These are phyloP conservation scores for Neosilurus mollespiculum DNA, from an alignment of 2,797 vertebrate species.

Conservation along the genomic window DNA sequence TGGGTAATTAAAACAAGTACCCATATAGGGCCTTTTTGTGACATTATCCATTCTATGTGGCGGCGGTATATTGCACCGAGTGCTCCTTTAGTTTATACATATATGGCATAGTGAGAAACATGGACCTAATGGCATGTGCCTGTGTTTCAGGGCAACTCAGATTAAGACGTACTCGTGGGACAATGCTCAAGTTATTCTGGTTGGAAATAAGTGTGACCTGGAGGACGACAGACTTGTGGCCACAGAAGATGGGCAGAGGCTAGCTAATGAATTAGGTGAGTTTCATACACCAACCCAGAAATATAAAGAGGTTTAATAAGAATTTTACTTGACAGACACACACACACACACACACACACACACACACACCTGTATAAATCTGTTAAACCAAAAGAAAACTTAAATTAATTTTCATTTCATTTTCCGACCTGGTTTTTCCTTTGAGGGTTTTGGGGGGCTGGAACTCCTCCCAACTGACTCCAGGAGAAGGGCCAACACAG, in stretches of 20 bases:
- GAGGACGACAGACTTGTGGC: constrained; percentile 85
- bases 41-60: too few species aligned
- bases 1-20: too few species aligned
- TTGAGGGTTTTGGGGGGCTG: too few species aligned
- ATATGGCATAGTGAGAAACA: not conserved
- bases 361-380: not conserved
- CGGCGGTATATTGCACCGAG: too few species aligned
- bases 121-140: not conserved
- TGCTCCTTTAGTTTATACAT: too few species aligned
- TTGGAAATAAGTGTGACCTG: constrained; percentile 88
- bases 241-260: constrained; percentile 75
- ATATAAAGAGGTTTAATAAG: not conserved
- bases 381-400: too few species aligned
- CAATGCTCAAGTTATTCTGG: constrained; percentile 86
- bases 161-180: constrained; percentile 95
- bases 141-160: constrained; percentile 82
- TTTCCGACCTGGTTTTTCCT: too few species aligned
- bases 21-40: too few species aligned
- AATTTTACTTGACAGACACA: not conserved
- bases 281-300: constrained; percentile 21
- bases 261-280: constrained; percentile 84
- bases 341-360: not conserved
- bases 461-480: too few species aligned
- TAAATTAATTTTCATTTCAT: too few species aligned
- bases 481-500: not conserved